Evolutionary conservation across 2,113 vertebrate species (phyloP), one percentile per base, ranked within the genome.

Genomic region (Cichladusa arquata): DNA sequence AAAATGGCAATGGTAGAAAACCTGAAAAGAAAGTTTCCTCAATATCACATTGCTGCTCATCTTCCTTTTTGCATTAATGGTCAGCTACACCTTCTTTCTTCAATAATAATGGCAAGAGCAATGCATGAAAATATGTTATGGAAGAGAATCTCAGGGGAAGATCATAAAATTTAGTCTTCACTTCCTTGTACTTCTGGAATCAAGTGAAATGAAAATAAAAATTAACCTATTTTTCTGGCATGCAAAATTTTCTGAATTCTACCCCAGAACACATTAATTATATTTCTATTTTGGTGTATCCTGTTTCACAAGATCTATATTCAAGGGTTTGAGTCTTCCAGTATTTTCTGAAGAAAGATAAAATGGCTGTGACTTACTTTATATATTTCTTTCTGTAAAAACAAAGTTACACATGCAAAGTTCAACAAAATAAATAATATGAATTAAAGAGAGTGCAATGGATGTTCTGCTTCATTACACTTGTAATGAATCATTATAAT

Each of bases 171-270:
- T 76, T 45, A 54, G 19, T 17, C 14, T 58, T 19, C 8, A 72
- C 9, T n/a, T 86, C 14, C 34, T 61, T 74, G 7, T 33, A 22
- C 3, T 61, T 73, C 26, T 56, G 33, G 12, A 36, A 9, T 69
- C 8, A 25, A 44, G 4, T 34, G 4, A 53, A 70, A 17, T 28
- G 2, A 71, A 48, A 66, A 58, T 17, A 28, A 81, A 47, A 66
- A 6, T 8, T 14, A 11, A 17, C 4, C 1, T 42, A 2, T 15
- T 74, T 45, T 80, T 36, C 48, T n/a, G 19, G 1, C 3, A 28
- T 7, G 2, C 3, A 70, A 16, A 26, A 12, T 65, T 57, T 80
- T 69, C 31, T 61, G 42, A 40, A 44, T 65, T 69, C 20, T 54
- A 36, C 7, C 5, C 3, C 19, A 50, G 17, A 61, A 13, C 20